Base-by-base conservation (phyloP, 2,888 invertebrate species). In the Epiblema foenella region DNA sequence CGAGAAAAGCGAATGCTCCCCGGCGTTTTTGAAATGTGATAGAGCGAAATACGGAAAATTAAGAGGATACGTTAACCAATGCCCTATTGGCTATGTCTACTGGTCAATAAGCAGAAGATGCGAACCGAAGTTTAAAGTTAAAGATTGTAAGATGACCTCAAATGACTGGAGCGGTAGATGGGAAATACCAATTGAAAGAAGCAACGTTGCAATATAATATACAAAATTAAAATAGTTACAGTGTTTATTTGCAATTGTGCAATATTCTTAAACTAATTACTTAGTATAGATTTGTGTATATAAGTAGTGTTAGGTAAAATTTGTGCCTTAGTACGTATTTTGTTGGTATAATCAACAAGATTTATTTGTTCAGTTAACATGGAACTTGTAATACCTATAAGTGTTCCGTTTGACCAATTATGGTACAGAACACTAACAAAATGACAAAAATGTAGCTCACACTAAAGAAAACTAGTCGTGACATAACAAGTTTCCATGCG, bases 71-170 rank as follows among this genome's bases (percentile, higher is more conserved):
- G 90, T 97, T 15, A 95, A 96, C 84, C 96, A 96, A 80, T 98
- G 98, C 87, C 97, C 97, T 0, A 91, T 95, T 78, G 95, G 95
- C 56, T 97, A 95, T 78, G 94, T 95, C 5, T 98, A 96, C 83
- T 97, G 97, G 97, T 94, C 95, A 56, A 95, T 96, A 4, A 97
- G 97, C 78, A 95, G 95, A 85, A 94, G 96, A 81, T 97, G 97
- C 83, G 97, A 97, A 87, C 94, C 94, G 56, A 89, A 91, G 0
- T 88, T 92, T 57, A 94, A 94, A 81, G 87, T 97, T 63, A 93
- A 94, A 68, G 94, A 95, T 81, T 97, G 97, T 67, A 89, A 89
- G 73, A 85, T 87, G 62, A 85, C 90, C 18, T 79, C 80, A 29
- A 89, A 87, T 51, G 81, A 86, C 62, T 94, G 94, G 94, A 82